phyloP scores from a whole-genome alignment of 2,113 vertebrate species.

The Isichthys henryi region DNA sequence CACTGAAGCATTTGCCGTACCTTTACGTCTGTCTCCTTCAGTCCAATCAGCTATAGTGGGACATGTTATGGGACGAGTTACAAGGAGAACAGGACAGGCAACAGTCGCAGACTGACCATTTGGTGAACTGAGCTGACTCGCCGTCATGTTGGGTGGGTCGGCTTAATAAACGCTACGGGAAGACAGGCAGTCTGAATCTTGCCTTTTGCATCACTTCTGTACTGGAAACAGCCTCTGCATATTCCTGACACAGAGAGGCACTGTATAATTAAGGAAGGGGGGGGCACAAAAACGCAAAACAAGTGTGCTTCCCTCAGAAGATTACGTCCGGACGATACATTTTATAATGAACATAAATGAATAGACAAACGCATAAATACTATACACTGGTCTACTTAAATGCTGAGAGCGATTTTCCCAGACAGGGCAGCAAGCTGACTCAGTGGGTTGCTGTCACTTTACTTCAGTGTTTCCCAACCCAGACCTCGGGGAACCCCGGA shows the following conservation, averaged over 20 bases:
- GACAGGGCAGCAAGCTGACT: background rate
- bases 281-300: background rate
- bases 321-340: background rate
- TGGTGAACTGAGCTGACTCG: background rate
- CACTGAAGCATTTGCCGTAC: conserved; percentile 56
- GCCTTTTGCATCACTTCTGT: background rate
- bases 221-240: background rate
- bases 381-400: background rate
- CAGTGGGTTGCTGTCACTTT: background rate
- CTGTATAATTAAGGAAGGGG: background rate
- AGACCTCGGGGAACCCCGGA: too few relatives aligned
- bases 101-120: background rate
- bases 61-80: conserved; percentile 19
- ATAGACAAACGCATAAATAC: background rate
- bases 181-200: background rate
- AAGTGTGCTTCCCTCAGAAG: background rate
- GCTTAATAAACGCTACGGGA: background rate
- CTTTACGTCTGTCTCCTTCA: conserved; percentile 93
- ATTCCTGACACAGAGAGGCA: background rate
- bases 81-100: background rate
- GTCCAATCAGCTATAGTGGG: conserved; percentile 83
- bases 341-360: background rate
- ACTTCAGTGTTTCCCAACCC: too few relatives aligned
- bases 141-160: background rate
- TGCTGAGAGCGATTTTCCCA: background rate